These are phyloP conservation scores for Pheosia tremula DNA, from an alignment of 2,888 invertebrate species.

Conservation along the genomic window DNA sequence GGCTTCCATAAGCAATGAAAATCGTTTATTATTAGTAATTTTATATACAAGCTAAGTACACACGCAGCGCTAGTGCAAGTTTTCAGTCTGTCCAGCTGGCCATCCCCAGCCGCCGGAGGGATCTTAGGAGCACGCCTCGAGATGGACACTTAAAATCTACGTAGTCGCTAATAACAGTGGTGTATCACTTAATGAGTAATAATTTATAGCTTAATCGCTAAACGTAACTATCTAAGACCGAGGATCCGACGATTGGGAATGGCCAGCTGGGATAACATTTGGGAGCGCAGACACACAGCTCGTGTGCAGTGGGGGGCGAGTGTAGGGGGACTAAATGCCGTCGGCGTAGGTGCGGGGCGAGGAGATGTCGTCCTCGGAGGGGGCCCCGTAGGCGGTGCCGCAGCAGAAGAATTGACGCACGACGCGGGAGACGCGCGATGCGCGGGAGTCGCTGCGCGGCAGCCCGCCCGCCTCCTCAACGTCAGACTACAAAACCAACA, in stretches of 20 bases:
- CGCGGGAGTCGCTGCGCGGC: conserved; percentile 72
- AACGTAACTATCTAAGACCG: conserved; percentile 19
- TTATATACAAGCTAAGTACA: conserved; percentile 65
- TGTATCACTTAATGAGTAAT: conserved; percentile 19
- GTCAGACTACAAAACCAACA: conserved; percentile 67
- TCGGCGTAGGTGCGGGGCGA: conserved; percentile 41
- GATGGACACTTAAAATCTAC: conserved; percentile 18
- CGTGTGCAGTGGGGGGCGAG: conserved; percentile 25
- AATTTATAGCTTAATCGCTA: conserved; percentile 39
- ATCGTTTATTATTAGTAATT: conserved; percentile 51
- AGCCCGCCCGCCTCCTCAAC: conserved; percentile 77
- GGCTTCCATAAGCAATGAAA: conserved; percentile 22
- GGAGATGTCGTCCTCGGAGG: conserved; percentile 67
- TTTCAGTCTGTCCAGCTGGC: conserved; percentile 53
- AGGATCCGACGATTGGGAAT: conserved; percentile 43
- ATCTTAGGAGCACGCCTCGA: conserved; percentile 11
- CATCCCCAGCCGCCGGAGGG: conserved; percentile 44
- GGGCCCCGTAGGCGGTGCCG: conserved; percentile 62
- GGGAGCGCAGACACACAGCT: conserved; percentile 28
- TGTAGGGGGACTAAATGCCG: conserved; percentile 51
- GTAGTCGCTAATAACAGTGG: conserved; percentile 17
- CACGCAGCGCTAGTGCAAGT: conserved; percentile 43
- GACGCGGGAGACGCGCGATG: conserved; percentile 66
- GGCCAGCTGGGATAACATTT: conserved; percentile 54
- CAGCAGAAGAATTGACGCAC: conserved; percentile 75